Conservation (phyloP, 1,140 invertebrate genomes). For the Drosophila mojavensis region DNA sequence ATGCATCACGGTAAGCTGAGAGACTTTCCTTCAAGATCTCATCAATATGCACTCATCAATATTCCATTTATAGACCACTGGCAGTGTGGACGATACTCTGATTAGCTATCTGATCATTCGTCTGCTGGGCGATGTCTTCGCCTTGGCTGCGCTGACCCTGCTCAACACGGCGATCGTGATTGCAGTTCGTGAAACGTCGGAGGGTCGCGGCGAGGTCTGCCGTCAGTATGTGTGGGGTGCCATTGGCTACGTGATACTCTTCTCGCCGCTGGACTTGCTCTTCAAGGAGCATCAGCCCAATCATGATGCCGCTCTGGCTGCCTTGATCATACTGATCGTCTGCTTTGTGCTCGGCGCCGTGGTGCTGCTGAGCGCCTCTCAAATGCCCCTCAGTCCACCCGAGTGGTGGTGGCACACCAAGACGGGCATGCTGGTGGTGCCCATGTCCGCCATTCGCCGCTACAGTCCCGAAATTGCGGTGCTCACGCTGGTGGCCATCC, state of each 20-base stretch:
- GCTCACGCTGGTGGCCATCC: constrained; percentile 88
- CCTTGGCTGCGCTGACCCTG: constrained; percentile 88
- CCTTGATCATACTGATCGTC: constrained; percentile 87
- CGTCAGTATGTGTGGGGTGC: constrained; percentile 91
- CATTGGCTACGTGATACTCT: constrained; percentile 89
- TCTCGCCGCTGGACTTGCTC: constrained; percentile 88
- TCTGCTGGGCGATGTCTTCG: constrained; percentile 90
- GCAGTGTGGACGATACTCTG: constrained; percentile 88
- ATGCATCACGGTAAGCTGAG: constrained; percentile 85
- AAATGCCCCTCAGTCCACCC: constrained; percentile 90
- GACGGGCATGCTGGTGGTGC: constrained; percentile 89
- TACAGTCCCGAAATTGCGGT: constrained; percentile 89
- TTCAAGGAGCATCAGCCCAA: constrained; percentile 51
- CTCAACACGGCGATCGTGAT: constrained; percentile 91
- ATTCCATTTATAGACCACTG: constrained; percentile 73
- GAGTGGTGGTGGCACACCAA: constrained; percentile 93
- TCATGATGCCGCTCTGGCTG: constrained; percentile 40
- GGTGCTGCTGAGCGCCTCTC: constrained; percentile 68
- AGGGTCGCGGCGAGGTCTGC: constrained; percentile 91
- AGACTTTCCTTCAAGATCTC: background rate
- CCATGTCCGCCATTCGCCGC: constrained; percentile 89
- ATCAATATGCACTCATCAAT: background rate
- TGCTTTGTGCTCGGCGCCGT: constrained; percentile 83
- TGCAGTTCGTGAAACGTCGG: constrained; percentile 90
- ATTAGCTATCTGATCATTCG: constrained; percentile 89